These are phyloP conservation scores for Ariopsis seemanni DNA, from an alignment of 2,113 vertebrate genomes.

Conservation along the genomic window DNA sequence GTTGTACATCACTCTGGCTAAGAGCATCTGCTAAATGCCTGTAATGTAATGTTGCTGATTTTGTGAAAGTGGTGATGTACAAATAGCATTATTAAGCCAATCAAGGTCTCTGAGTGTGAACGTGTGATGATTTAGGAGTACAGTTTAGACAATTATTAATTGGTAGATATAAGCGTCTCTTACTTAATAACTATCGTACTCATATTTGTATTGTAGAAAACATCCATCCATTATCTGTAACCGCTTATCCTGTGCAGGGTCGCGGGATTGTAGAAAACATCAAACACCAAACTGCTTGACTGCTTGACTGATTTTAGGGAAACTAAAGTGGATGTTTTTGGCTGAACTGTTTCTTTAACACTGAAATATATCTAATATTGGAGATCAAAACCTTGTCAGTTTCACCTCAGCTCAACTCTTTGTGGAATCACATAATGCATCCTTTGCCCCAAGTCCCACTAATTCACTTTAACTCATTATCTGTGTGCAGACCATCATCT, in stretches of 20 bases:
- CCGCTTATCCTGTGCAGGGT: too few species aligned
- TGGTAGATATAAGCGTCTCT: neutral
- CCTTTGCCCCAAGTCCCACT: slow-evolving; percentile 27
- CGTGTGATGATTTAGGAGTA: neutral
- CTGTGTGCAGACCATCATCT: slow-evolving; percentile 45
- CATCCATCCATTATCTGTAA: too few species aligned
- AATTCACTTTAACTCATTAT: slow-evolving; percentile 43
- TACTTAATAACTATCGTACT: neutral
- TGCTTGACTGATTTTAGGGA: neutral
- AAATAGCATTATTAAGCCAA: neutral
- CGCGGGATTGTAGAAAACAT: neutral
- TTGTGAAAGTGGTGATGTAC: neutral
- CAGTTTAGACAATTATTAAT: neutral
- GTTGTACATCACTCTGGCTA: too few species aligned
- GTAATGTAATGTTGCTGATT: neutral
- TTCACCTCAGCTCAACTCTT: slow-evolving; percentile 25
- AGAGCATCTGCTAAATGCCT: too few species aligned
- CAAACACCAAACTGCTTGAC: neutral
- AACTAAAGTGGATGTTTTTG: neutral
- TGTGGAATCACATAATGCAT: slow-evolving; percentile 41
- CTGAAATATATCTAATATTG: neutral
- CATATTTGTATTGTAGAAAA: neutral
- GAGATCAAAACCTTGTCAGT: neutral
- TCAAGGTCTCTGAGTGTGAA: neutral
- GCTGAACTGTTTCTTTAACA: neutral